These are phyloP conservation scores for Drosophila dunni DNA, from an alignment of 1,140 invertebrate genomes.

Conservation along the genomic window DNA sequence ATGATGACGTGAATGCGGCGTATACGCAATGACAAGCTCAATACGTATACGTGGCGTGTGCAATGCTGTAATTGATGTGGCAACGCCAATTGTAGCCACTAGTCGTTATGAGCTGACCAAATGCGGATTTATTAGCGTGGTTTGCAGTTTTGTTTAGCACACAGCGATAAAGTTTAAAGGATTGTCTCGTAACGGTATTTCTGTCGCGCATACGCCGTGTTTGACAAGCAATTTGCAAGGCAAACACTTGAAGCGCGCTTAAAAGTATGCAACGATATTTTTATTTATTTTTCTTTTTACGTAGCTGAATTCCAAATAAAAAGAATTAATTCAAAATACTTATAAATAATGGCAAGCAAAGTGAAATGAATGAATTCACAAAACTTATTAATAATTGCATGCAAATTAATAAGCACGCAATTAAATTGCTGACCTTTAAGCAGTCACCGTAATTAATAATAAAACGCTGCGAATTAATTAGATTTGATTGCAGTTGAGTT, in stretches of 20 bases:
- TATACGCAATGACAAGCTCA: constrained; percentile 32
- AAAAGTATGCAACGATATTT: background rate
- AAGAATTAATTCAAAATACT: no score
- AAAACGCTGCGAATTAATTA: constrained; percentile 31
- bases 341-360: no score
- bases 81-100: constrained; percentile 11
- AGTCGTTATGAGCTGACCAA: constrained; percentile 29
- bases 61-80: constrained; percentile 28
- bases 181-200: background rate
- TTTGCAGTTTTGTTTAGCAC: constrained; percentile 5
- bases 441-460: constrained; percentile 8
- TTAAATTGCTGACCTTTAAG: constrained; percentile 7
- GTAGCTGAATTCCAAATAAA: no score
- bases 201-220: no score
- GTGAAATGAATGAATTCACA: background rate
- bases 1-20: constrained; percentile 20
- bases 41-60: constrained; percentile 30
- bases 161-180: constrained; percentile 3
- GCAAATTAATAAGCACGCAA: background rate
- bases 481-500: constrained; percentile 19
- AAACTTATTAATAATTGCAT: background rate
- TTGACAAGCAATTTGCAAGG: background rate
- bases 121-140: constrained; percentile 40
- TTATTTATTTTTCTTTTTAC: background rate
- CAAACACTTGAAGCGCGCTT: background rate